Percentiles rank a stretch among this genome's conserved stretches.
Evolutionary conservation across 2,113 vertebrate species (phyloP).

Genomic region (Pandion haliaetus): DNA sequence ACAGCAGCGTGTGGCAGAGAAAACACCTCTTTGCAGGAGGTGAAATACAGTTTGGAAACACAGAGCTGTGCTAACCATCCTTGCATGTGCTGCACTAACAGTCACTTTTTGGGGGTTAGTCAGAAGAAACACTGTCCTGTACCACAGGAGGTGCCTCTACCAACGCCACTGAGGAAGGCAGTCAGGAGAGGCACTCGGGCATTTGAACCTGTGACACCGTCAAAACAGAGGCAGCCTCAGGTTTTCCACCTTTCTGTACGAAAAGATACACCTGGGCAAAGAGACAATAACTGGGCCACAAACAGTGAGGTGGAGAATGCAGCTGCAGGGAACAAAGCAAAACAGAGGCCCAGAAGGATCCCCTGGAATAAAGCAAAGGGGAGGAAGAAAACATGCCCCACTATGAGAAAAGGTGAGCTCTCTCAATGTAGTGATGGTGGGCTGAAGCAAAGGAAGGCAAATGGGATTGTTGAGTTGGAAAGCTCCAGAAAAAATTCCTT

Average conservation of each 20-base stretch:
- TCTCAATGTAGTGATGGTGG: neutral
- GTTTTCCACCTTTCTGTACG: neutral
- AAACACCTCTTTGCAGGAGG: neutral
- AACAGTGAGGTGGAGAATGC: neutral
- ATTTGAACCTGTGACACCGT: neutral
- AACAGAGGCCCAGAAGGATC: neutral
- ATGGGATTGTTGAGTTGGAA: neutral
- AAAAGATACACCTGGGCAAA: neutral
- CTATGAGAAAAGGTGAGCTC: neutral
- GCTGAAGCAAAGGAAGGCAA: slow-evolving; percentile 1
- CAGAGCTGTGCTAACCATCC: neutral
- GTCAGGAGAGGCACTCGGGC: neutral
- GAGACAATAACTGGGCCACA: neutral
- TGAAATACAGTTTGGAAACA: neutral
- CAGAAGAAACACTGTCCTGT: neutral
- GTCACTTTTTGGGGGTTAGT: neutral
- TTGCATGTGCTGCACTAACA: neutral
- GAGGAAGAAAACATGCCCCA: neutral
- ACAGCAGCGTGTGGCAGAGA: neutral
- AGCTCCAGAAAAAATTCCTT: neutral
- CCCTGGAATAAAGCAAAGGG: neutral
- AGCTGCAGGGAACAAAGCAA: neutral
- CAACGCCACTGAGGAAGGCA: neutral
- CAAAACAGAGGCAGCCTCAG: neutral
- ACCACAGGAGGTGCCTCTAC: neutral